A percentile compares a stretch with the other conserved stretches of the same genome.
These are phyloP conservation scores for Nycticebus coucang DNA, from an alignment of 2,113 vertebrate genomes.

Conservation along the genomic window DNA sequence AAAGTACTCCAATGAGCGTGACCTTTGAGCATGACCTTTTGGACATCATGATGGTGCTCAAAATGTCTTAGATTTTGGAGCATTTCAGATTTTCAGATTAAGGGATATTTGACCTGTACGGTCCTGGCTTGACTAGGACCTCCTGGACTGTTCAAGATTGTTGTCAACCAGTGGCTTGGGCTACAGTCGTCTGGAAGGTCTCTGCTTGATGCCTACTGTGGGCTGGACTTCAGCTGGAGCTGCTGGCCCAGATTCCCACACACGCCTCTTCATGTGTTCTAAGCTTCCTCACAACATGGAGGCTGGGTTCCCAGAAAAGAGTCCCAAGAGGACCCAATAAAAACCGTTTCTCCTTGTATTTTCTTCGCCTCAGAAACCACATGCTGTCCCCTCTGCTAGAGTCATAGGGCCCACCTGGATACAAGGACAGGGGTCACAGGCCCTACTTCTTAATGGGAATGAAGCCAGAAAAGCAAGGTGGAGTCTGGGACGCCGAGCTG, in stretches of 20 bases:
- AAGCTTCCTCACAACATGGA: neutral
- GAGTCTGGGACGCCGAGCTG: too few relatives aligned
- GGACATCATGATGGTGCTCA: neutral
- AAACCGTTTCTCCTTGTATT: neutral
- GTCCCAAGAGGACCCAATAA: fast-evolving
- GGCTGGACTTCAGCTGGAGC: neutral
- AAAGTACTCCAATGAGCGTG: neutral
- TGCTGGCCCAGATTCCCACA: fast-evolving
- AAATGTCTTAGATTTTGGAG: neutral
- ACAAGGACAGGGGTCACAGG: neutral
- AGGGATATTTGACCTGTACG: neutral
- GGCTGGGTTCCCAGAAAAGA: neutral
- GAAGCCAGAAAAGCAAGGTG: too few relatives aligned
- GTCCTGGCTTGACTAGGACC: neutral
- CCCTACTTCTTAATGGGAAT: neutral
- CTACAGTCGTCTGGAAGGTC: neutral
- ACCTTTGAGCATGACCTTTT: neutral
- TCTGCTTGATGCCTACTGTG: neutral
- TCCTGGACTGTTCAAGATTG: neutral
- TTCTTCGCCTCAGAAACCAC: neutral
- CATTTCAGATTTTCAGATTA: neutral
- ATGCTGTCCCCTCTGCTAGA: too few relatives aligned
- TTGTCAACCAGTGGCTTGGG: neutral
- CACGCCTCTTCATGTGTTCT: fast-evolving
- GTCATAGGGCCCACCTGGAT: neutral